Evolutionary conservation across 1,140 invertebrate genomes (phyloP).

Genomic region (Pseudomyrmex sp.): DNA sequence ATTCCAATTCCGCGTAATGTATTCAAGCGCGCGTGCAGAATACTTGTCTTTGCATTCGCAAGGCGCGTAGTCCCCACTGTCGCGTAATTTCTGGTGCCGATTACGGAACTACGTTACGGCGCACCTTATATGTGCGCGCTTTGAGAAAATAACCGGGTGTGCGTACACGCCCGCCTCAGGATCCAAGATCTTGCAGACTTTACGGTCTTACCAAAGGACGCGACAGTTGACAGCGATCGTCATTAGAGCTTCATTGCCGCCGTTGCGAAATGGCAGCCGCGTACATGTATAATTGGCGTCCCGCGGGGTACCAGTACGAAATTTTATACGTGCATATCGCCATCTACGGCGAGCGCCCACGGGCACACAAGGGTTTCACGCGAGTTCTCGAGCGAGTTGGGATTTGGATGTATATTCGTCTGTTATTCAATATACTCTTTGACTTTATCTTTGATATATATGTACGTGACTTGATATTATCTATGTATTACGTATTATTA

Average conservation of each 20-base stretch:
- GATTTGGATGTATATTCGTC: neutral
- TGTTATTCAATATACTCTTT: neutral
- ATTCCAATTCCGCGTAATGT: constrained; percentile 32
- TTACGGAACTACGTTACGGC: constrained; percentile 34
- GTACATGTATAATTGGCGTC: constrained; percentile 81
- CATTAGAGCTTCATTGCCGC: constrained; percentile 83
- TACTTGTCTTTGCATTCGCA: neutral
- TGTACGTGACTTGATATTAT: too few relatives aligned
- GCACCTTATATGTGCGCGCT: constrained; percentile 12
- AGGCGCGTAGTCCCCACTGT: neutral
- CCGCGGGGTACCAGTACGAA: constrained; percentile 75
- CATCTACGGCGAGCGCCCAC: constrained; percentile 60
- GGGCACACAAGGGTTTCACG: constrained; percentile 51
- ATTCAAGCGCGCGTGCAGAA: constrained; percentile 18
- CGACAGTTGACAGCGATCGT: constrained; percentile 77
- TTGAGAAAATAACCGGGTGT: constrained; percentile 37
- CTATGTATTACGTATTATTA: too few relatives aligned
- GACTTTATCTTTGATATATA: neutral
- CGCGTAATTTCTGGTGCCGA: constrained; percentile 50
- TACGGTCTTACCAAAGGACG: constrained; percentile 65
- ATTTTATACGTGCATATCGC: constrained; percentile 75
- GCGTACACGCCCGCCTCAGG: constrained; percentile 24
- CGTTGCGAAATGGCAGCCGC: constrained; percentile 75
- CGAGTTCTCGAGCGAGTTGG: neutral
- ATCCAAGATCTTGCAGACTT: constrained; percentile 43